Percentiles rank a stretch among this genome's conserved stretches.
Conservation (phyloP, 2,797 vertebrate genomes). For the Megaceryle alcyon region DNA sequence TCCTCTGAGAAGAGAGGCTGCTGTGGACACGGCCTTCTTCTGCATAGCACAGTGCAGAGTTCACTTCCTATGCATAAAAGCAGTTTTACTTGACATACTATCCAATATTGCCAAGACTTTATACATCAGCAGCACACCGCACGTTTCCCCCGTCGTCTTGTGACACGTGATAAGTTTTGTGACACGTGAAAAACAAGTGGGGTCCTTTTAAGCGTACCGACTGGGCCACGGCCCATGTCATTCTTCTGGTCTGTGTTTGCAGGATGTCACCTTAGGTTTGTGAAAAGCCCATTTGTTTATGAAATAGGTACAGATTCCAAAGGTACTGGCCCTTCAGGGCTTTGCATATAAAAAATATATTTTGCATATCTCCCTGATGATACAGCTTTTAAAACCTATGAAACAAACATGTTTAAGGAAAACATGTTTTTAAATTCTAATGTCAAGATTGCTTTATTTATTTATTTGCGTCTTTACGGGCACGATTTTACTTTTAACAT, state of each 20-base stretch:
- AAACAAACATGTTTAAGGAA: background rate
- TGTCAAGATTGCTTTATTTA: background rate
- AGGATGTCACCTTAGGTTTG: background rate
- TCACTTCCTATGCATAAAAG: background rate
- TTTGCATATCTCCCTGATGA: background rate
- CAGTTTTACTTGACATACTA: background rate
- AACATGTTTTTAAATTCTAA: background rate
- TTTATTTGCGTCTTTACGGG: background rate
- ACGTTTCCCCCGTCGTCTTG: background rate
- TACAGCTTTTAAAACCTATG: background rate
- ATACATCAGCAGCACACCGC: background rate
- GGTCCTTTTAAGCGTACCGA: background rate
- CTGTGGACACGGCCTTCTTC: background rate
- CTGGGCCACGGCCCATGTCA: background rate
- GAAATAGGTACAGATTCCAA: background rate
- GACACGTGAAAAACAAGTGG: background rate
- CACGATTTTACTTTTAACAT: background rate
- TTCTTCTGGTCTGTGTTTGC: background rate
- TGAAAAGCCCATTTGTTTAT: background rate
- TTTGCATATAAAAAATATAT: background rate
- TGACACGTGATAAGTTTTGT: background rate
- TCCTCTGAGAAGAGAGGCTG: background rate
- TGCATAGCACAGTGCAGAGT: background rate
- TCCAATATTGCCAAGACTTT: background rate
- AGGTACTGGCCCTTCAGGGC: background rate